Percentiles rank a stretch among this genome's conserved stretches.
Evolutionary conservation across 2,888 invertebrate species (phyloP).

Genomic region (Ichneumoninae sp.): DNA sequence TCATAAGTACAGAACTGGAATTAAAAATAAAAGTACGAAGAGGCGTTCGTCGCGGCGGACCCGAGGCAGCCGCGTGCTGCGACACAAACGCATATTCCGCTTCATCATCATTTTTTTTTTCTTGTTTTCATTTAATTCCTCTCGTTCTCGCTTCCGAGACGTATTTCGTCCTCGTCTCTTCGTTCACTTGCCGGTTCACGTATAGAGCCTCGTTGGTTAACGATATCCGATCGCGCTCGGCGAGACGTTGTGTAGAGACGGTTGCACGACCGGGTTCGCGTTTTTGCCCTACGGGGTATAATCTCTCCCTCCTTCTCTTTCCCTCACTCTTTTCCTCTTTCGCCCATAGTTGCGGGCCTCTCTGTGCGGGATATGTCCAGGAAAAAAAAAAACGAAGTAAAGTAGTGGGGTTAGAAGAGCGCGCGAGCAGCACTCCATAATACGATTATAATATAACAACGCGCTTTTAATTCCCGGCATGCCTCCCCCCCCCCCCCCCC

Average conservation of each 20-base stretch:
- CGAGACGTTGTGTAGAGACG: slow-evolving; percentile 46
- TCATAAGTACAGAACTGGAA: slow-evolving; percentile 7
- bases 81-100: slow-evolving; percentile 9
- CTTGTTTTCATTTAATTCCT: slow-evolving; percentile 29
- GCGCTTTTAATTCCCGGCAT: slow-evolving; percentile 81
- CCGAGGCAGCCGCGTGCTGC: background rate
- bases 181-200: slow-evolving; percentile 13
- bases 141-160: slow-evolving; percentile 42
- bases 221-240: slow-evolving; percentile 47
- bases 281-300: slow-evolving; percentile 54
- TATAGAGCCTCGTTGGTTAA: slow-evolving; percentile 48
- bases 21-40: background rate
- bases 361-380: slow-evolving; percentile 14
- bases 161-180: slow-evolving; percentile 19
- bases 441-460: slow-evolving; percentile 81
- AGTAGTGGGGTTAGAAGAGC: slow-evolving; percentile 15
- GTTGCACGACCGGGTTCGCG: slow-evolving; percentile 60
- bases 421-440: slow-evolving; percentile 76
- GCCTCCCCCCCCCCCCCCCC: slow-evolving; percentile 70
- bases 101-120: background rate
- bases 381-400: slow-evolving; percentile 11
- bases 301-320: slow-evolving; percentile 6
- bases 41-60: slow-evolving; percentile 4
- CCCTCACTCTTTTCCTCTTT: slow-evolving; percentile 56
- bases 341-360: slow-evolving; percentile 24